Percentiles rank a stretch among this genome's conserved stretches.
Evolutionary conservation across 2,797 vertebrate genomes (phyloP).

Genomic region (Yasuhikotakia modesta): DNA sequence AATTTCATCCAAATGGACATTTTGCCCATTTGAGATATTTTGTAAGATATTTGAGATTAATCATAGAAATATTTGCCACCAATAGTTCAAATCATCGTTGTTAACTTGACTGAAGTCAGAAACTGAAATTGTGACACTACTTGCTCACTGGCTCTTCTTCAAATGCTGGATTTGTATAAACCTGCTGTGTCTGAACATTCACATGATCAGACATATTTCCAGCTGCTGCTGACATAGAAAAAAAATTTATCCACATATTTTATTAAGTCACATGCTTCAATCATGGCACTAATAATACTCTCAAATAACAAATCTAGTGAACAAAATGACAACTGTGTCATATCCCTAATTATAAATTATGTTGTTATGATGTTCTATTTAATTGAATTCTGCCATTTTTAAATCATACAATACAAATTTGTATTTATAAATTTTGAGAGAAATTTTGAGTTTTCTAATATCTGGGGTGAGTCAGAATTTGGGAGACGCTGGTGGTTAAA

Average conservation of each 20-base stretch:
- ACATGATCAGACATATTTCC: not conserved
- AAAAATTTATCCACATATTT: not conserved
- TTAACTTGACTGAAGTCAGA: not conserved
- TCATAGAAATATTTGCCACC: not conserved
- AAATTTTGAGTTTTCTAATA: no score
- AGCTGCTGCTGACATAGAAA: slow-evolving; percentile 19
- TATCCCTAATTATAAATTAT: no score
- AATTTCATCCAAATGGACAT: not conserved
- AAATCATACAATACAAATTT: no score
- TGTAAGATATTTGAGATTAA: not conserved
- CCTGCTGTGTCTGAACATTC: slow-evolving; percentile 9
- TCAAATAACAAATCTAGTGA: no score
- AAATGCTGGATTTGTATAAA: slow-evolving; percentile 51
- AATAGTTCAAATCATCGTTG: not conserved
- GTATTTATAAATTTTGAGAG: no score
- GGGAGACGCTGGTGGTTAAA: no score
- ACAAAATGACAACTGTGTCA: no score
- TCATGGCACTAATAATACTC: not conserved
- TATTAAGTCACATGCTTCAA: not conserved
- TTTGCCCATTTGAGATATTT: not conserved
- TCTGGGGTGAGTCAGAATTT: no score
- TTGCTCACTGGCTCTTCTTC: slow-evolving; percentile 20
- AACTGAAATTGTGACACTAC: not conserved
- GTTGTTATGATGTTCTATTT: no score
- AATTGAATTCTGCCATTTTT: no score